Percentiles rank a stretch among this genome's conserved stretches.
These are phyloP conservation scores for Sarotherodon lohbergeri DNA, from an alignment of 2,113 vertebrate genomes.

Conservation along the genomic window DNA sequence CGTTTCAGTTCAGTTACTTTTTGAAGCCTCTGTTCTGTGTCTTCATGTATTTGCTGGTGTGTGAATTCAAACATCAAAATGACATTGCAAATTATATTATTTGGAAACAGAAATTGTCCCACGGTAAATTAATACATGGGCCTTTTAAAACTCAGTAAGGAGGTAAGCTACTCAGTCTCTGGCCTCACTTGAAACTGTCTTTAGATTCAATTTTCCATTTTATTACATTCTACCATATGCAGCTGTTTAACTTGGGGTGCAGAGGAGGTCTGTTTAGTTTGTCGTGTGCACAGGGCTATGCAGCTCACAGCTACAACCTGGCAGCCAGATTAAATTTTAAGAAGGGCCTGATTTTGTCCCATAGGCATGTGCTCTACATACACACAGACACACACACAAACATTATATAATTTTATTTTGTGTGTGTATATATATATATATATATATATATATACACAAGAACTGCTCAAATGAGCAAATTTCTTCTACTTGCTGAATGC, in stretches of 20 bases:
- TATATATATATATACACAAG: background rate
- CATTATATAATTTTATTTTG: background rate
- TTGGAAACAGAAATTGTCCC: background rate
- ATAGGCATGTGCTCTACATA: background rate
- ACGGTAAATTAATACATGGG: background rate
- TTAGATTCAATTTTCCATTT: background rate
- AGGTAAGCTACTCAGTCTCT: background rate
- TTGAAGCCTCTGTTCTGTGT: background rate
- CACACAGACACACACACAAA: background rate
- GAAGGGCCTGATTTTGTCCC: background rate
- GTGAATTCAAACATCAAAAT: background rate
- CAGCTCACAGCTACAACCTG: background rate
- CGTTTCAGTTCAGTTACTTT: background rate
- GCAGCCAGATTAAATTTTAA: background rate
- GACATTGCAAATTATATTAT: background rate
- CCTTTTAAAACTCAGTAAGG: background rate
- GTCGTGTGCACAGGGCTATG: background rate
- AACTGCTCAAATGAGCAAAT: background rate
- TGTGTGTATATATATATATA: background rate
- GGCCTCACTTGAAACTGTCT: background rate
- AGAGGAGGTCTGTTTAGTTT: background rate
- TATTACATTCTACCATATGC: background rate
- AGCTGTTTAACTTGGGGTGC: background rate
- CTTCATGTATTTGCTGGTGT: background rate
- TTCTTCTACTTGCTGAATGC: background rate